Conservation (phyloP, 1,140 invertebrate species). For the Lucilia sericata region DNA sequence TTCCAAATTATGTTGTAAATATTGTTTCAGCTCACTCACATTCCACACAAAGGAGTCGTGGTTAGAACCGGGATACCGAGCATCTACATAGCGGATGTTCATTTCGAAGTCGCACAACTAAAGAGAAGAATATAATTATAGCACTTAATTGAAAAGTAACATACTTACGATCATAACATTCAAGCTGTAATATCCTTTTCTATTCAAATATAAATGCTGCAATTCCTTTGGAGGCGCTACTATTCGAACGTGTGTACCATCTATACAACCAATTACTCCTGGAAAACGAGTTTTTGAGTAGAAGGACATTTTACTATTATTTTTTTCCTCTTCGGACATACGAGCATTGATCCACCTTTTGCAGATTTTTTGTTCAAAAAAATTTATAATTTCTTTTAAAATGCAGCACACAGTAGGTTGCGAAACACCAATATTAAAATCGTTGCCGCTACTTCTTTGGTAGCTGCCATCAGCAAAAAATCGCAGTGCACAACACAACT, state of each 20-base stretch:
- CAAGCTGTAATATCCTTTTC: not conserved
- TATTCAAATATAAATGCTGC: not conserved
- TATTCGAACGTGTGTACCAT: not conserved
- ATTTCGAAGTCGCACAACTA: conserved; percentile 1
- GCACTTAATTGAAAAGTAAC: not conserved
- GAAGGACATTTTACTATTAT: not conserved
- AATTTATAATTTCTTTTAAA: not conserved
- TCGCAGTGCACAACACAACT: not conserved
- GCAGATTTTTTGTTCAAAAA: not conserved
- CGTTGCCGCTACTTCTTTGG: not conserved
- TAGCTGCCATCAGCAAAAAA: not conserved
- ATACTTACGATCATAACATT: not conserved
- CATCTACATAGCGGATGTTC: too few relatives aligned
- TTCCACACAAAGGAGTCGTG: conserved; percentile 7
- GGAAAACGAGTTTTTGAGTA: not conserved
- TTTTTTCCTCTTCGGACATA: not conserved
- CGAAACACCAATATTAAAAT: not conserved
- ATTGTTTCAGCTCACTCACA: not conserved
- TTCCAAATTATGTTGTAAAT: not conserved
- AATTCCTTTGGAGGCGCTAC: not conserved
- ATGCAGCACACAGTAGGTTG: not conserved
- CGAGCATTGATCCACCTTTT: not conserved
- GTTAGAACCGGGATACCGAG: not conserved
- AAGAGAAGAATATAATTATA: too few relatives aligned
- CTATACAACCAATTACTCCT: not conserved